These are phyloP conservation scores for Redunca redunca DNA, from an alignment of 2,113 vertebrate genomes.

Conservation along the genomic window DNA sequence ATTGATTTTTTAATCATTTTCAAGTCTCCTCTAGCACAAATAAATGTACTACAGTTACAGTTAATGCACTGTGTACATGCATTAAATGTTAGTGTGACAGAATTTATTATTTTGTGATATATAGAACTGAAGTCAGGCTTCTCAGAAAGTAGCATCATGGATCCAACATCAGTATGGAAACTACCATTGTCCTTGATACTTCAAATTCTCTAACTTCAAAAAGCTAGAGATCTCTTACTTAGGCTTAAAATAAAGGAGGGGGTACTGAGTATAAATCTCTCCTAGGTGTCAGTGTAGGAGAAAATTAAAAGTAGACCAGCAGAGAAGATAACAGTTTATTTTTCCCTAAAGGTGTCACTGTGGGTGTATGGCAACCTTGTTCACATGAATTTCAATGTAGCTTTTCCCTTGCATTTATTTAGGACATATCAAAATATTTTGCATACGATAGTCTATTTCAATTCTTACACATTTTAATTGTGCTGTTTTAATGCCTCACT, in stretches of 20 bases:
- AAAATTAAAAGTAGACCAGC: conserved; percentile 66
- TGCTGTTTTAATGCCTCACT: conserved; percentile 63
- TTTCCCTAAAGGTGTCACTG: conserved; percentile 84
- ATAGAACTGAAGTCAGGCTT: conserved; percentile 71
- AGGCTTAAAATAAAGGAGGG: not conserved
- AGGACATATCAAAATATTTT: conserved; percentile 73
- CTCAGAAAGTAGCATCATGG: conserved; percentile 61
- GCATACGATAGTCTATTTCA: conserved; percentile 14
- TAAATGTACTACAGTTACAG: conserved; percentile 90
- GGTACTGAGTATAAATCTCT: conserved; percentile 45
- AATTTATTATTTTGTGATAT: conserved; percentile 85
- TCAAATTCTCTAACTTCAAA: conserved; percentile 52
- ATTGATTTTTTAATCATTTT: conserved; percentile 97
- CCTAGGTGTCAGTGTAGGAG: conserved; percentile 32
- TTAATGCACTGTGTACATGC: conserved; percentile 88
- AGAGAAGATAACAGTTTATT: conserved; percentile 66
- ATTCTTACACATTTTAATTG: conserved; percentile 72
- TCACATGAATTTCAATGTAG: conserved; percentile 64
- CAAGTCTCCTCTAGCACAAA: conserved; percentile 89
- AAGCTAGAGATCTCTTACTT: conserved; percentile 12
- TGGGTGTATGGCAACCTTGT: conserved; percentile 74
- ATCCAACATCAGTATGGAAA: conserved; percentile 38
- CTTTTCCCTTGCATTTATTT: conserved; percentile 58
- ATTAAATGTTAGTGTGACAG: conserved; percentile 80
- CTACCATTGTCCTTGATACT: conserved; percentile 39